Conservation (phyloP, 2,888 invertebrate genomes). For the Maniola hyperantus region DNA sequence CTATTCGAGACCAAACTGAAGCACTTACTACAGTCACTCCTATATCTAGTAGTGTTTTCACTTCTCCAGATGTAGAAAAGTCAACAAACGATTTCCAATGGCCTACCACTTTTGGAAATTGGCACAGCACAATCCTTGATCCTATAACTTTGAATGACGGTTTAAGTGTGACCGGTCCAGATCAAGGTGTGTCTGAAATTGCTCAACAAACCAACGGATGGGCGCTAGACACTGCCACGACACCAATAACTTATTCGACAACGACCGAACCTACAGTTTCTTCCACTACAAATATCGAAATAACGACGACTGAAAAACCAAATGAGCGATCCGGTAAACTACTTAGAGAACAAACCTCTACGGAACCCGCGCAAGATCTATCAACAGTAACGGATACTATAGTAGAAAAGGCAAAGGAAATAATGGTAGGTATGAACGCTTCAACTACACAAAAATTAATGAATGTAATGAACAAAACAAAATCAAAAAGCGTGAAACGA, state of each 20-base stretch:
- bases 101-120: constrained; percentile 75
- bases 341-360: constrained; percentile 63
- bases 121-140: constrained; percentile 86
- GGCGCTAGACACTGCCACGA: constrained; percentile 56
- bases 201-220: constrained; percentile 58
- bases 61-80: constrained; percentile 67
- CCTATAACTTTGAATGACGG: constrained; percentile 88
- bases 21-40: constrained; percentile 56
- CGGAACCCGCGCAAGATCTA: constrained; percentile 81
- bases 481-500: constrained; percentile 88
- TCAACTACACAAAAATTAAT: constrained; percentile 88
- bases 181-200: constrained; percentile 51
- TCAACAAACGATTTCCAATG: constrained; percentile 78
- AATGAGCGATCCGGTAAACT: constrained; percentile 66
- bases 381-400: constrained; percentile 86
- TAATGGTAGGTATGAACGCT: constrained; percentile 89
- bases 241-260: constrained; percentile 53
- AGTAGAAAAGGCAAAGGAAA: constrained; percentile 87
- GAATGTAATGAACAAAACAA: constrained; percentile 91
- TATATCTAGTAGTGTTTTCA: constrained; percentile 59
- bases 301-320: constrained; percentile 52
- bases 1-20: constrained; percentile 55
- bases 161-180: constrained; percentile 68
- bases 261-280: constrained; percentile 62
- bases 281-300: constrained; percentile 58